Evolutionary conservation across 2,888 invertebrate species (phyloP), one percentile per base, ranked within the genome.

Genomic region (Cataglyphis rosenhaueri): DNA sequence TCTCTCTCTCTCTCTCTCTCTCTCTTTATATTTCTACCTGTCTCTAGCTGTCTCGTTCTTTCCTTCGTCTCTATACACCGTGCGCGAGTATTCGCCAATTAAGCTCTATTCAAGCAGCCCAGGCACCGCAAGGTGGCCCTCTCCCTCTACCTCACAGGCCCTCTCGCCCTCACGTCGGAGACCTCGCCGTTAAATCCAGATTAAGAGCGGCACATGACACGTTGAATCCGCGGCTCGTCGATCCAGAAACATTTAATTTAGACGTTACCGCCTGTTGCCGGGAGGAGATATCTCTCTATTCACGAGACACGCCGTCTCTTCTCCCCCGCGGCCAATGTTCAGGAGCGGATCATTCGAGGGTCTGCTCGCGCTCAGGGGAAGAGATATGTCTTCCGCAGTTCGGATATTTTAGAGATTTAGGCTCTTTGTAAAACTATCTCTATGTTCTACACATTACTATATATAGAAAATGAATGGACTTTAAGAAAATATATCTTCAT

Each of bases 201-300:
- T 92, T 92, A 92, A 91, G 91, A 92, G 88, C 89, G 89, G 86
- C 88, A 78, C 88, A 86, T 90, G 89, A 92, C 89, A 90, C 86
- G 89, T 87, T 92, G 89, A 92, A 92, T 90, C 87, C 90, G 86
- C 85, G 90, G 86, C 89, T 89, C 91, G 89, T 90, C 90, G 92
- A 92, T 92, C 92, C 92, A 91, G 92, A 92, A 92, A 92, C 89
- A 92, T 92, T 92, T 92, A 92, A 92, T 92, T 92, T 91, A 92
- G 92, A 92, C 88, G 92, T 92, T 90, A 90, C 90, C 87, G 90
- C 88, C 88, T 90, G 87, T 88, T 90, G 86, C 89, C 91, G 84
- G 82, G 89, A 84, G 88, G 88, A 85, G 90, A 88, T 91, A 88
- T 89, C 91, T 90, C 91, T 91, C 88, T 89, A 89, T 91, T 91